phyloP scores from a whole-genome alignment of 2,888 invertebrate genomes.

The Epinotia bilunana region DNA sequence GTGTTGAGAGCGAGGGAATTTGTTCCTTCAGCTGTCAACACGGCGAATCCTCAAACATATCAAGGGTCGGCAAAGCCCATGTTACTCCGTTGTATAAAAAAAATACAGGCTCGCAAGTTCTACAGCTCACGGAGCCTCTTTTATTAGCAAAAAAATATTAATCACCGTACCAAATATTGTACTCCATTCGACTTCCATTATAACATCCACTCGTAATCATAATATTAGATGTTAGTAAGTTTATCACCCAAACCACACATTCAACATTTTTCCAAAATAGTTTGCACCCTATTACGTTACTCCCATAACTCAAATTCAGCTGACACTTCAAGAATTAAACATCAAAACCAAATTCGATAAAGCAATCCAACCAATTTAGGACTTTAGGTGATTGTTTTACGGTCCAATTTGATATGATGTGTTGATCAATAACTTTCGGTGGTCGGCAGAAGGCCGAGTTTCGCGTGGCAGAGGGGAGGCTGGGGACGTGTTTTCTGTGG shows the following conservation, averaged over 20 bases:
- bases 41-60: too few species aligned
- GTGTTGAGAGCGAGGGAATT: too few species aligned
- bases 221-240: conserved; percentile 17
- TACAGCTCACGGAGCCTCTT: too few species aligned
- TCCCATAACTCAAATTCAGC: conserved; percentile 9
- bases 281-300: neutral
- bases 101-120: too few species aligned
- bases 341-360: conserved; percentile 22
- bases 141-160: too few species aligned
- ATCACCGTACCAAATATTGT: neutral
- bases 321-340: neutral
- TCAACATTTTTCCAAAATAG: neutral
- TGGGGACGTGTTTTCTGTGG: conserved; percentile 63
- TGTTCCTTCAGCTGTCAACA: too few species aligned
- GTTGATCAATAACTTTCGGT: neutral
- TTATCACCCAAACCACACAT: neutral
- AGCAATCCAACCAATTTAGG: conserved; percentile 9
- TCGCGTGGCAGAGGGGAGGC: conserved; percentile 43
- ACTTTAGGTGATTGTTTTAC: conserved; percentile 45
- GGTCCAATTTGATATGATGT: conserved; percentile 9
- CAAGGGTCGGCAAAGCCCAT: too few species aligned
- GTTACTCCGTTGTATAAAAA: too few species aligned
- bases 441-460: conserved; percentile 47
- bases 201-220: conserved; percentile 13
- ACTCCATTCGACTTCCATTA: neutral